phyloP scores from a whole-genome alignment of 2,797 vertebrate species.

The Oreonectes daqikongensis region DNA sequence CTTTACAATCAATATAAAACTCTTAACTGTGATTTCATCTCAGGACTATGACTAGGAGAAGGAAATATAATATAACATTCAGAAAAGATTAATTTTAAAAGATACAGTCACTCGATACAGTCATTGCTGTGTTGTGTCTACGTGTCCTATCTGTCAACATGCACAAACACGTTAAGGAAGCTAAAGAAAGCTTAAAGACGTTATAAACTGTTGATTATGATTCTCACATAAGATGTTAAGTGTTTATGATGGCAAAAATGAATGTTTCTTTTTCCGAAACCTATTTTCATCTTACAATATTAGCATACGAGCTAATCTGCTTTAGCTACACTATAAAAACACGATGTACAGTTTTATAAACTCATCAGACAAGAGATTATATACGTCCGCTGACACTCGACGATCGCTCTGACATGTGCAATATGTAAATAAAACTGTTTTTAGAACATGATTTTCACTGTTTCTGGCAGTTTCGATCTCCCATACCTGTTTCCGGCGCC shows the following conservation, averaged over 20 bases:
- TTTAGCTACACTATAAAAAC: not conserved
- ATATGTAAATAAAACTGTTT: not conserved
- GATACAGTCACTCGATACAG: not conserved
- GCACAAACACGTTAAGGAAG: no score
- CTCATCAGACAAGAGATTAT: not conserved
- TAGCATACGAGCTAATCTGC: slow-evolving; percentile 32
- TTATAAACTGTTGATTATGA: not conserved
- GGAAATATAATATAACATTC: not conserved
- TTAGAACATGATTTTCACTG: not conserved
- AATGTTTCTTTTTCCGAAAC: not conserved
- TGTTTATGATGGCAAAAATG: not conserved
- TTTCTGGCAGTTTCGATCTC: slow-evolving; percentile 45
- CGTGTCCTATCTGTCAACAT: not conserved
- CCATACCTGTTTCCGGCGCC: slow-evolving; percentile 35
- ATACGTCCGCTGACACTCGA: not conserved
- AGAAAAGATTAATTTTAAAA: not conserved
- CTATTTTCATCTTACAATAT: not conserved
- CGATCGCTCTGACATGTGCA: not conserved
- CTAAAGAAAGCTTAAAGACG: not conserved
- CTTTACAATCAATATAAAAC: not conserved
- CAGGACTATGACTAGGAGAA: not conserved
- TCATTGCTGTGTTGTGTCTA: not conserved
- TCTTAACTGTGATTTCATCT: not conserved
- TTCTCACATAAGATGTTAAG: not conserved
- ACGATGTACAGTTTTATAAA: not conserved